Base-by-base conservation (phyloP, 1,140 invertebrate genomes). In the Mycetomoellerius zeteki region DNA sequence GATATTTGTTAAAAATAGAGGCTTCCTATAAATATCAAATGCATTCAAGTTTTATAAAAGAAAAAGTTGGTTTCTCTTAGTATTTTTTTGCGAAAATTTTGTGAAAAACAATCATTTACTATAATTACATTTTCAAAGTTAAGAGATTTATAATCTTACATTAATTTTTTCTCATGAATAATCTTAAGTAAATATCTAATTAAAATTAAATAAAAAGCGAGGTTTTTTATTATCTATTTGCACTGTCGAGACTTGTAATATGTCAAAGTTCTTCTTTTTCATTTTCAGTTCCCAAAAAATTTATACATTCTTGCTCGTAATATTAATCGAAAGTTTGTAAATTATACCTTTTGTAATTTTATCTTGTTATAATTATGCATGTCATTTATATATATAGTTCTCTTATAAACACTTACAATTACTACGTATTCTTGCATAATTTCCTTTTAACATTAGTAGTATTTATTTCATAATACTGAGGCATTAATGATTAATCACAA, bases 401-500 rank as follows among this genome's bases (percentile, higher is more conserved):
- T 33, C 0, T 21, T 58, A 47, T 80, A 52, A 50, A 33, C 21
- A 60, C 37, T 65, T 67, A 78, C 21, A 56, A 69, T 69, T 52
- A 65, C 7, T 58, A 80, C 47, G 14, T 77, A 80, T 69, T 50
- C 21, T 69, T 12, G 43, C 1, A 80, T 85, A 80, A 85, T 43
- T 77, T 4, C 67, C 6, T 78, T 69, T 81, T 24, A 69, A 82
- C 62, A 69, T 67, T 56, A 56, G 19, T 58, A 67, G 52, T 24
- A 54, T 69, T 81, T 69, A 50, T 86, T 78, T 82, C 50, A 60
- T 24, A 86, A 54, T 58, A 37, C 47, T 81, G 33, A 84, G 27
- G 58, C 54, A 60, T 84, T 84, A 60, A 30, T 33, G 69, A 73
- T 54, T 75, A 37, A 75, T 78, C 60, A 77, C 43, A 85, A 85